Conservation (phyloP, 2,113 vertebrate genomes). For the Laterallus jamaicensis region DNA sequence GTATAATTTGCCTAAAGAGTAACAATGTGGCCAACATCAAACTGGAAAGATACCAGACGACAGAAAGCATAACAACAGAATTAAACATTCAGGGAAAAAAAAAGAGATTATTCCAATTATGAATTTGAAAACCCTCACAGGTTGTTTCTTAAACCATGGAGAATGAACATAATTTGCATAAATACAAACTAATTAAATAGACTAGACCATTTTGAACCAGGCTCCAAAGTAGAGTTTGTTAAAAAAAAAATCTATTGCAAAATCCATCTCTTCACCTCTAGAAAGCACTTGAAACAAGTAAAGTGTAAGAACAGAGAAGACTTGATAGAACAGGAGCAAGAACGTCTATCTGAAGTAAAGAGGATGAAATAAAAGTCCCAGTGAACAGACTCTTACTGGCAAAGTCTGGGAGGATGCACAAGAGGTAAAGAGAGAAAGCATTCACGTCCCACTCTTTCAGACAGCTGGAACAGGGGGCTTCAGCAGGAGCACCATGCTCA, state of each 20-base stretch:
- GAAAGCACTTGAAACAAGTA: background rate
- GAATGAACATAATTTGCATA: background rate
- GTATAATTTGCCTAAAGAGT: conserved; percentile 3
- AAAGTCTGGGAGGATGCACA: background rate
- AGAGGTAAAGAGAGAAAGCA: background rate
- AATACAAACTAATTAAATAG: background rate
- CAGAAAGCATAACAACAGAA: background rate
- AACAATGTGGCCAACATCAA: background rate
- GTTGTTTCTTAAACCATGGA: background rate
- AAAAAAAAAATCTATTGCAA: background rate
- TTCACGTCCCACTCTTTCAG: background rate
- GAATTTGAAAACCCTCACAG: background rate
- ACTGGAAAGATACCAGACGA: background rate
- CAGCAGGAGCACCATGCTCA: background rate
- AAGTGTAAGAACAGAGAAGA: background rate
- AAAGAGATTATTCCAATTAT: background rate
- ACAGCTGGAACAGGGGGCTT: background rate
- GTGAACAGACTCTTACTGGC: background rate
- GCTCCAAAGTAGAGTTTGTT: background rate
- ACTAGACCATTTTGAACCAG: background rate
- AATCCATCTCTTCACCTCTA: background rate
- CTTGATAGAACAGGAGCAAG: background rate
- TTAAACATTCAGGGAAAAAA: background rate
- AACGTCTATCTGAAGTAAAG: background rate
- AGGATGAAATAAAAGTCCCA: background rate